These are phyloP conservation scores for Copsychus sechellarum DNA, from an alignment of 2,113 vertebrate genomes.

Conservation along the genomic window DNA sequence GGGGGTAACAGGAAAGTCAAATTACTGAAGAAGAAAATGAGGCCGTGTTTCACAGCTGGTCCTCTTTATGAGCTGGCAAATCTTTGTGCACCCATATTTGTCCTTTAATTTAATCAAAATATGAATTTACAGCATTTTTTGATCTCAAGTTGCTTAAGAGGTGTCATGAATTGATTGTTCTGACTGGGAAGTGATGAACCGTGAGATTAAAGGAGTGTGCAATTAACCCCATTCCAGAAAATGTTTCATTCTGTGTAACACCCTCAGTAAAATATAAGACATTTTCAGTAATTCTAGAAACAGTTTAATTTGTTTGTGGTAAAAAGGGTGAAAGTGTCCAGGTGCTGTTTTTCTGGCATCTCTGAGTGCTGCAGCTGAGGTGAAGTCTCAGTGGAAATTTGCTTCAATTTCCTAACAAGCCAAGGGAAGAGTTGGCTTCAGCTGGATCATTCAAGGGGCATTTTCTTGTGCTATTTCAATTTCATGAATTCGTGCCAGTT, in stretches of 20 bases:
- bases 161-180: background rate
- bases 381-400: constrained; percentile 5
- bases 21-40: constrained; percentile 26
- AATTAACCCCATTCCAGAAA: background rate
- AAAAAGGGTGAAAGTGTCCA: background rate
- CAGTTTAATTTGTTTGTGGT: background rate
- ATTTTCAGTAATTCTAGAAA: background rate
- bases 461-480: background rate
- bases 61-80: constrained; percentile 17
- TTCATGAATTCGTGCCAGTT: background rate
- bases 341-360: background rate
- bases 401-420: background rate
- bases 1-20: background rate
- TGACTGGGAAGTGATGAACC: background rate
- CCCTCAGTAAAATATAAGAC: background rate
- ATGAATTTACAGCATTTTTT: background rate
- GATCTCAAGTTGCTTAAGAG: background rate
- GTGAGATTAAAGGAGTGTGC: background rate
- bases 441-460: background rate
- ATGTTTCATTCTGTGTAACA: background rate
- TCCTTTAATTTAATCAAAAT: background rate
- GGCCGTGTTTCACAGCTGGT: constrained; percentile 20
- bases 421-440: background rate
- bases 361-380: background rate
- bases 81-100: background rate